These are phyloP conservation scores for Dastarcus helophoroides DNA, from an alignment of 2,888 invertebrate species.

Conservation along the genomic window DNA sequence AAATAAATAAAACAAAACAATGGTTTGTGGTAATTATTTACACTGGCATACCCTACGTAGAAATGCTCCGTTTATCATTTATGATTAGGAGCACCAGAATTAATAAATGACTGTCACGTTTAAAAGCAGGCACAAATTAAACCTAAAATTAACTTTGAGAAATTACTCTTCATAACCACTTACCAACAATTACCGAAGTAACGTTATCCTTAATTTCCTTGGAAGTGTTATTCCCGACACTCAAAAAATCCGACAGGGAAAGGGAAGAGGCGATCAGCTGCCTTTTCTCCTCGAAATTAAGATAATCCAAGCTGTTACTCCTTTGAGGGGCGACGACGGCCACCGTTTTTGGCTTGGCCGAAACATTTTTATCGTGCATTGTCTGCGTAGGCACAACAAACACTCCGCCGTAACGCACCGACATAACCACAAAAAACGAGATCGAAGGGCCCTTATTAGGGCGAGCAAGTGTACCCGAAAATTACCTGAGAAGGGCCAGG, in stretches of 20 bases:
- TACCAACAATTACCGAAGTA: too few relatives aligned
- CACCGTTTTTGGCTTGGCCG: constrained; percentile 40
- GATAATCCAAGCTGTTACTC: constrained; percentile 77
- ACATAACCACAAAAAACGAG: not conserved
- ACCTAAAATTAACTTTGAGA: too few relatives aligned
- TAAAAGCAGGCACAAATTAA: too few relatives aligned
- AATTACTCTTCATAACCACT: too few relatives aligned
- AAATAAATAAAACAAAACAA: too few relatives aligned
- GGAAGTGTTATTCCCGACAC: constrained; percentile 25
- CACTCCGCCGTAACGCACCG: not conserved
- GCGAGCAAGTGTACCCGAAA: too few relatives aligned
- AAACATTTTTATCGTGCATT: constrained; percentile 26
- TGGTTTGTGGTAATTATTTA: too few relatives aligned
- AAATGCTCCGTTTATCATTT: too few relatives aligned
- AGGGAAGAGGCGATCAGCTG: constrained; percentile 80
- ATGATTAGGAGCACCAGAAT: too few relatives aligned
- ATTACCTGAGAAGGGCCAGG: too few relatives aligned
- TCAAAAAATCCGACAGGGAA: constrained; percentile 68
- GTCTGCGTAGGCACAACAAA: constrained; percentile 10
- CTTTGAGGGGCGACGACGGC: constrained; percentile 60
- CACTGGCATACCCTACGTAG: too few relatives aligned
- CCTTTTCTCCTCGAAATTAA: constrained; percentile 85
- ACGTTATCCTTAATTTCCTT: constrained; percentile 30
- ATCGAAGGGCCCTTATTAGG: not conserved
- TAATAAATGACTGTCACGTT: too few relatives aligned